Base-by-base conservation (phyloP, 2,797 vertebrate genomes). In the Darevskia nairensis region DNA sequence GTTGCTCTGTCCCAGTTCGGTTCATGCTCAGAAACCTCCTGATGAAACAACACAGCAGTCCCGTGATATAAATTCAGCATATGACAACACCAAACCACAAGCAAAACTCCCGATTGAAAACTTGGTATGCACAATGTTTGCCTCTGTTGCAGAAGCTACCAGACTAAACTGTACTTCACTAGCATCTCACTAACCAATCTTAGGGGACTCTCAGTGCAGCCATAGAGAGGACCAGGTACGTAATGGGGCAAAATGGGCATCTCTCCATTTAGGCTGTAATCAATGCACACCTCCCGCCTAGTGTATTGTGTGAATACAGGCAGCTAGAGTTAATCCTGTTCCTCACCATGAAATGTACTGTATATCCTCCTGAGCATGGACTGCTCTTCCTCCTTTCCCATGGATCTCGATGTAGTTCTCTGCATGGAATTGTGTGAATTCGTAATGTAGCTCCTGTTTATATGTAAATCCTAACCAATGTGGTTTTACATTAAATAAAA, bases 401-500 rank as follows among this genome's bases (percentile, higher is more conserved):
- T 71, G 88, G 92, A 78, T 3, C 0, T 75, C 39, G 44, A 81
- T 10, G 13, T 89, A 93, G 92, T 91, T 55, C 90, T 91, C 92
- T 95, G 95, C 95, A 88, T 86, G 92, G 93, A 92, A 85, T 86
- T 89, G 89, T 2, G 32, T 75, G 92, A 89, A 50, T 90, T 88
- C 8, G 81, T 91, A 94, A 88, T 55, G 2, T 92, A 87, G 80
- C 2, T 2, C 8, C 75, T 92, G 86, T 94, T 92, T 90, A 61
- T n/a, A 0, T 89, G 82, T 95, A 59, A 91, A 72, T 91, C 91
- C 35, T 89, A 92, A 17, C 84, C 87, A 86, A 94, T 85, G 75
- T 90, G 90, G 90, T 81, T 95, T 92, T 90, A 90, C 80, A 92
- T 89, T 90, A 89, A 97, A 96, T 96, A 96, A 96, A 96, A 94